Base-by-base conservation (phyloP, 2,797 vertebrate genomes). In the Peromyscus nudipes region DNA sequence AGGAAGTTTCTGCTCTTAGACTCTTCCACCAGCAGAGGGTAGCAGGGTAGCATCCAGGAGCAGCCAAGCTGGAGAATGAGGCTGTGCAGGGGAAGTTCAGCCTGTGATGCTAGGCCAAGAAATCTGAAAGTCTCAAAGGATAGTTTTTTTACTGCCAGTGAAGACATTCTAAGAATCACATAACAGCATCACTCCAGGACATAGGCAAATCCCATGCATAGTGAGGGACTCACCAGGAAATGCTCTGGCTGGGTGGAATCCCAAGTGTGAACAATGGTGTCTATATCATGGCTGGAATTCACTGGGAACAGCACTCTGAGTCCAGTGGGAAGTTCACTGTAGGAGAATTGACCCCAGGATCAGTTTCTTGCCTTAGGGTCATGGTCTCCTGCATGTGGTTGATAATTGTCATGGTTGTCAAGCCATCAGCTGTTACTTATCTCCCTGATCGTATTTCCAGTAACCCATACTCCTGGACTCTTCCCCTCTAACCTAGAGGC, bases 201-300 rank as follows among this genome's bases (percentile, higher is more conserved):
- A n/a, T 13, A 12, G 4, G 14, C 0, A 40, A 8, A 12, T 9
- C 1, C 1, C 4, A 0, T 2, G 16, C 16, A 14, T 27, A 40
- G 29, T 19, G 14, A 62, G 16, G 3, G 0, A 10, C 8, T 37
- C 64, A 49, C 23, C 14, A 12, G 31, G 17, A 49, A 71, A 64
- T 55, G 73, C 31, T 52, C 27, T 8, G 6, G 27, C 2, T 52
- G 14, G 12, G 4, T 76, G 29, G 7, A 46, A 43, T 76, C 10
- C 11, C 23, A 76, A 2, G 0, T 9, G 19, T 76, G 10, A 40
- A n/a, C n/a, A n/a, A n/a, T n/a, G 2, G 31, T 27, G 17, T 6
- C 5, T 17, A 13, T 77, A 0, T 49, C 14, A n/a, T 79, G 49
- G 16, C 13, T 80, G 0, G 3, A 4, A 40, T 2, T 46, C 27